Conservation (phyloP, 2,113 vertebrate species). For the Scophthalmus maximus region DNA sequence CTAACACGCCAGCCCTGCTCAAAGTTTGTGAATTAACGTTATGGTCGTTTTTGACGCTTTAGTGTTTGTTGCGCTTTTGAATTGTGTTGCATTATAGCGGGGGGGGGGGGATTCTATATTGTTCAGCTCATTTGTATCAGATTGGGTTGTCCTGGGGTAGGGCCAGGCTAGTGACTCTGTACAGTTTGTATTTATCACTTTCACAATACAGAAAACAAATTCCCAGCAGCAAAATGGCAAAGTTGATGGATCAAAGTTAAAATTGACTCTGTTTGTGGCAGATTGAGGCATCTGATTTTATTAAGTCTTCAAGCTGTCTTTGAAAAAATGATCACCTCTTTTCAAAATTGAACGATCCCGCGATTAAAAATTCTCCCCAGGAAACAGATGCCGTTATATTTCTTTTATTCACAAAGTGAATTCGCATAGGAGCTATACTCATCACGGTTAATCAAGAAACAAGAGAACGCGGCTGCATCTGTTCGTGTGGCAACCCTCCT, state of each 20-base stretch:
- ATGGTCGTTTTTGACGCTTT: neutral
- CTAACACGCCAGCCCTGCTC: neutral
- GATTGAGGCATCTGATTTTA: conserved; percentile 17
- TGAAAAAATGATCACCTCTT: conserved; percentile 32
- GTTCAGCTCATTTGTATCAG: neutral
- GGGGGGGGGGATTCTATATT: neutral
- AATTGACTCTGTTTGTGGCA: conserved; percentile 18
- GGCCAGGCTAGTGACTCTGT: neutral
- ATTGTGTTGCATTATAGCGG: neutral
- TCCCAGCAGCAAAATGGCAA: neutral
- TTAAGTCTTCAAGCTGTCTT: conserved; percentile 36
- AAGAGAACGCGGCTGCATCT: conserved; percentile 72
- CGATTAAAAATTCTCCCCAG: conserved; percentile 55
- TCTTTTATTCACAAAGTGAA: conserved; percentile 51
- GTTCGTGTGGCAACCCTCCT: conserved; percentile 69
- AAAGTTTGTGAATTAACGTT: neutral
- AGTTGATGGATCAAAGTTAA: conserved; percentile 25
- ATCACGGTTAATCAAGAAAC: conserved; percentile 76
- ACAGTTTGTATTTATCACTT: neutral
- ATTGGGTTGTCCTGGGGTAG: neutral
- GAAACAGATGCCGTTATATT: conserved; percentile 70
- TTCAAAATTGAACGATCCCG: conserved; percentile 29
- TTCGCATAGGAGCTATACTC: conserved; percentile 56
- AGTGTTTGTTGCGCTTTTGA: neutral
- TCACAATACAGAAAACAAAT: neutral